Evolutionary conservation across 2,113 vertebrate species (phyloP).

Genomic region (Passer domesticus): DNA sequence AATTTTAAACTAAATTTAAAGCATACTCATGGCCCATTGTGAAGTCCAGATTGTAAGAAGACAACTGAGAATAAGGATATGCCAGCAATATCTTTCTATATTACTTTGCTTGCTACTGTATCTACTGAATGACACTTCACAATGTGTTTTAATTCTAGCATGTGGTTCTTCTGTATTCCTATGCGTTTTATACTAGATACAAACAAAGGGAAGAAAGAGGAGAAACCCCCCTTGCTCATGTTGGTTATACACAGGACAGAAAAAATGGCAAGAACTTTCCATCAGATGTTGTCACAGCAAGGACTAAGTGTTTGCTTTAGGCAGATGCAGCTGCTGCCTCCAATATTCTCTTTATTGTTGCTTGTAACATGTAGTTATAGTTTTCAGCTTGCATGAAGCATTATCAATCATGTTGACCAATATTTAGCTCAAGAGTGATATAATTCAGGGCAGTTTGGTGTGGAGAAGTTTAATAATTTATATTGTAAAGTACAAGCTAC

Average conservation of each 20-base stretch:
- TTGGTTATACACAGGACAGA: not conserved
- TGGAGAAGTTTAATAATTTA: not conserved
- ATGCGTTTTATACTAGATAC: not conserved
- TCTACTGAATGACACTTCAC: not conserved
- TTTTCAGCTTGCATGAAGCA: slow-evolving; percentile 6
- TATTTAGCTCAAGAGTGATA: not conserved
- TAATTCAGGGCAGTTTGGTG: not conserved
- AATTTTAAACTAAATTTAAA: not conserved
- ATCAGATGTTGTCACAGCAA: not conserved
- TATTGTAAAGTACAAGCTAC: not conserved
- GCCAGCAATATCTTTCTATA: not conserved
- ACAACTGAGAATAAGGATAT: not conserved
- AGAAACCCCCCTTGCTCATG: not conserved
- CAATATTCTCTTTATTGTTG: slow-evolving; percentile 10
- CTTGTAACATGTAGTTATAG: not conserved
- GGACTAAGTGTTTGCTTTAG: not conserved
- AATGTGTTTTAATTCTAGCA: not conserved
- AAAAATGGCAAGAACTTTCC: not conserved
- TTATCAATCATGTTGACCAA: slow-evolving; percentile 14
- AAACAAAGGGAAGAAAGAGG: not conserved
- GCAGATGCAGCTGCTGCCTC: not conserved
- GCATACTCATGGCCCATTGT: not conserved
- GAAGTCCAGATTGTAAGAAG: not conserved
- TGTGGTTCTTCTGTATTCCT: not conserved
- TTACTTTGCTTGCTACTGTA: not conserved